Evolutionary conservation across 2,113 vertebrate genomes (phyloP), one percentile per base, ranked within the genome.

Genomic region (Xyrauchen texanus): DNA sequence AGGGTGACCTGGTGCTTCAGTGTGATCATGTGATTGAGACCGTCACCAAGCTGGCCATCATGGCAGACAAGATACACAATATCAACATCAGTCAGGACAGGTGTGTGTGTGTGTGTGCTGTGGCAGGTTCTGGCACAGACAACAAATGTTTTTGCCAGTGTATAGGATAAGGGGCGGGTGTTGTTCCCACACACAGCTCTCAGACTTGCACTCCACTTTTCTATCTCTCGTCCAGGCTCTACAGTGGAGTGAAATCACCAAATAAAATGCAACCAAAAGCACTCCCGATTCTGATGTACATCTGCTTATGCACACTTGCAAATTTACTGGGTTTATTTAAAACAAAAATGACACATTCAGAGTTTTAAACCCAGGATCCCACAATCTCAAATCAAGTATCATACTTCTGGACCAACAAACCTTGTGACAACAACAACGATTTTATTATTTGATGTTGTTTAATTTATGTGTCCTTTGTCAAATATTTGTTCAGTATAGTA

Each of bases 31-130:
- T 96, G 84, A 97, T 99, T 0, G 98, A 99, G 88, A 90, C 95
- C 0, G 93, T 99, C 79, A 98, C 97, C 0, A 99, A 98, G 89
- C 75, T 94, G 0, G 94, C 95, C 77, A 93, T 96, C 81, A 91
- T 93, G 69, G 94, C 98, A 0, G 92, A 91, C 88, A 95, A 95
- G 71, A 90, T 93, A 63, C 92, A 94, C 85, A 93, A 89, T 0
- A 86, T 99, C 89, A 98, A 97, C 82, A 91, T 99, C 92, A 96
- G 92, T 87, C 95, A 96, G 88, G 96, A 96, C 92, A 98, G 98
- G 98, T 99, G 69, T 89, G 92, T 81, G 47, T 46, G 58, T 68
- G 52, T 78, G 68, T 73, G 49, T 61, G 51, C 11, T n/a, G 7
- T 58, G 13, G 11, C 6, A 0, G 13, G 10, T 57, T 5, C 53